Evolutionary conservation across 2,113 vertebrate species (phyloP).

Genomic region (Thunnus thynnus): DNA sequence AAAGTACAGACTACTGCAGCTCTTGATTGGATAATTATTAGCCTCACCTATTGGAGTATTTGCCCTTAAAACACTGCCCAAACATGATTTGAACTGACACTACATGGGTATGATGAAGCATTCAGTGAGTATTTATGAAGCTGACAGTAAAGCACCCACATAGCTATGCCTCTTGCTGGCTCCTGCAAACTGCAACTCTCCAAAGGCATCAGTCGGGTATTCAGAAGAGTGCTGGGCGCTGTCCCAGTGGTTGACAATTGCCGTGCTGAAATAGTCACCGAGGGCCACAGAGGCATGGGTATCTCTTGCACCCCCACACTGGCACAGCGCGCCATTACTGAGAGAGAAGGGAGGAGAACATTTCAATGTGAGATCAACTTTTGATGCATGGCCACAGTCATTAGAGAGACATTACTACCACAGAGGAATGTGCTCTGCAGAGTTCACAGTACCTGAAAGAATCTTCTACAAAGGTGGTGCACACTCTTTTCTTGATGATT

Average conservation of each 20-base stretch:
- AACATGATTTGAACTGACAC: neutral
- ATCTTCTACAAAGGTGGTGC: constrained; percentile 90
- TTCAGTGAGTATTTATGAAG: neutral
- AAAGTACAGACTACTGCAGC: neutral
- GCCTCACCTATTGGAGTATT: neutral
- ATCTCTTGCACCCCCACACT: constrained; percentile 84
- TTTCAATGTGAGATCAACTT: neutral
- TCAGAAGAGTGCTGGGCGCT: constrained; percentile 88
- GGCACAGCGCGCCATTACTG: constrained; percentile 85
- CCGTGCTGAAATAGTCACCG: constrained; percentile 90
- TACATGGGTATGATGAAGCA: neutral
- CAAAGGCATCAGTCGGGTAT: constrained; percentile 90
- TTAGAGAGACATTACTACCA: neutral
- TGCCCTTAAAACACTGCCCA: neutral
- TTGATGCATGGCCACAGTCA: neutral
- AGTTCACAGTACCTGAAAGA: constrained; percentile 76
- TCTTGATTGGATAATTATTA: neutral
- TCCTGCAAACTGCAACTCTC: constrained; percentile 88
- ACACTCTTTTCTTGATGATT: constrained; percentile 90
- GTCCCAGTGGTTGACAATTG: constrained; percentile 91
- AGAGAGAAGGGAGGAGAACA: neutral
- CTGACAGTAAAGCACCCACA: constrained; percentile 76
- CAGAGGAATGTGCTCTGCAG: neutral
- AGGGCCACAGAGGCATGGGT: constrained; percentile 85
- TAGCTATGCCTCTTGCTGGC: constrained; percentile 86